phyloP scores from a whole-genome alignment of 1,140 invertebrate species.

The Drepana arcuata region DNA sequence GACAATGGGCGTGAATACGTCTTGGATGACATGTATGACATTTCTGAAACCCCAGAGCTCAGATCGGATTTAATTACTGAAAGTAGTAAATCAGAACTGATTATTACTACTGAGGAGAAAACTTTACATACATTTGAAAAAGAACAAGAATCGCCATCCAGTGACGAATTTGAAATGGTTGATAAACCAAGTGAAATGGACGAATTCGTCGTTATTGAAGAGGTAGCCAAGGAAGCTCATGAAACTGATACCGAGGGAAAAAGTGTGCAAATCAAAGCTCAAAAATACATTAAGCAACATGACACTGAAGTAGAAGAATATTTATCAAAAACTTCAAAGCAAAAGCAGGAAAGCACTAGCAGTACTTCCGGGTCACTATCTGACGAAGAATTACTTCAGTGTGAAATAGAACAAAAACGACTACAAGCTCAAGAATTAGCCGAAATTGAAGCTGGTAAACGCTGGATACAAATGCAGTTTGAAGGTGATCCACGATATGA shows the following conservation, averaged over 20 bases:
- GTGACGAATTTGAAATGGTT: constrained; percentile 91
- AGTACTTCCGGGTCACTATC: constrained; percentile 72
- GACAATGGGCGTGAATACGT: constrained; percentile 77
- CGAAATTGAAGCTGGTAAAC: constrained; percentile 82
- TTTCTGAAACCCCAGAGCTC: constrained; percentile 73
- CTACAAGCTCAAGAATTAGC: constrained; percentile 71
- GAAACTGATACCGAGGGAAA: constrained; percentile 87
- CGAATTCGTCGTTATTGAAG: constrained; percentile 89
- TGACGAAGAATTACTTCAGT: constrained; percentile 77
- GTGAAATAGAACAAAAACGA: constrained; percentile 83
- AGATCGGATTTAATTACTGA: constrained; percentile 62
- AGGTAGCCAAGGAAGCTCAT: constrained; percentile 86
- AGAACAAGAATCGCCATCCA: constrained; percentile 83
- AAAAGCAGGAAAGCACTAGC: constrained; percentile 74
- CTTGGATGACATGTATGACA: constrained; percentile 72
- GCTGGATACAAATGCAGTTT: constrained; percentile 92
- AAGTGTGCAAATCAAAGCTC: constrained; percentile 78
- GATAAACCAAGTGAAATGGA: constrained; percentile 89
- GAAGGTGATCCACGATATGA: constrained; percentile 78
- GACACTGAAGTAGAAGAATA: constrained; percentile 84
- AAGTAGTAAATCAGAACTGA: constrained; percentile 68
- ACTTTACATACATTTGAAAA: constrained; percentile 69
- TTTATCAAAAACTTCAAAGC: constrained; percentile 68
- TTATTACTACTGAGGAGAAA: constrained; percentile 71
- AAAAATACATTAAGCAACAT: constrained; percentile 74